Base-by-base conservation (phyloP, 2,888 invertebrate species). In the Tillus elongatus region DNA sequence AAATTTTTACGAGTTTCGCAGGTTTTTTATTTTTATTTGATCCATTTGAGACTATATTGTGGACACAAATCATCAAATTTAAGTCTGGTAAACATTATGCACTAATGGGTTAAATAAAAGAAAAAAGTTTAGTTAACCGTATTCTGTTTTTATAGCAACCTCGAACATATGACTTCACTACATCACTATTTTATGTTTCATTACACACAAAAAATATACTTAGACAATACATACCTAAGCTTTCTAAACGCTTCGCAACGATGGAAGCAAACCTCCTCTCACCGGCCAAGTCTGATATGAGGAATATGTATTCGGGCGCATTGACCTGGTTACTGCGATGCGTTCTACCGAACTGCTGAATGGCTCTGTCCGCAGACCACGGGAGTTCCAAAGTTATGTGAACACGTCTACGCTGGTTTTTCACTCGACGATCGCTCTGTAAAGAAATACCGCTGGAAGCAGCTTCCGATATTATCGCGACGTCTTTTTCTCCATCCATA, bases 401-500 rank as follows among this genome's bases (percentile, higher is more conserved):
- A 10, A 99, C 96, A 41, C 98, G 74, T 40, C 96, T 73, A 53
- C 86, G 75, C 66, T 93, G 93, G 67, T 99, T 99, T 45, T 83
- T 74, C 24, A 85, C 97, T 47, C 98, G 74, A 36, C 95, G 71
- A 63, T 99, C 98, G 52, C 96, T 92, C 62, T 97, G 96, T 42
- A 98, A 68, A 0, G 93, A 95, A 53, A 96, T 95, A 63, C 98
- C 98, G 47, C 92, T 92, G 49, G 93, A 93, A 3, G 98, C 98
- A 0, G 98, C 98, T 67, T 99, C 98, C 0, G 97, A 97, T 49
- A 99, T 99, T 54, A 98, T 96, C 16, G 98, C 98, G 14, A 99
- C 90, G 57, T 90, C 89, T 68, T 97, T 97, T 63, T 91, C 88
- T 0, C 95, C 96, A 64, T 93, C 87, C 98, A 99, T 99, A 68